Percentiles rank a stretch among this genome's conserved stretches.
Evolutionary conservation across 1,140 invertebrate species (phyloP).

Genomic region (Drosophila sp.): DNA sequence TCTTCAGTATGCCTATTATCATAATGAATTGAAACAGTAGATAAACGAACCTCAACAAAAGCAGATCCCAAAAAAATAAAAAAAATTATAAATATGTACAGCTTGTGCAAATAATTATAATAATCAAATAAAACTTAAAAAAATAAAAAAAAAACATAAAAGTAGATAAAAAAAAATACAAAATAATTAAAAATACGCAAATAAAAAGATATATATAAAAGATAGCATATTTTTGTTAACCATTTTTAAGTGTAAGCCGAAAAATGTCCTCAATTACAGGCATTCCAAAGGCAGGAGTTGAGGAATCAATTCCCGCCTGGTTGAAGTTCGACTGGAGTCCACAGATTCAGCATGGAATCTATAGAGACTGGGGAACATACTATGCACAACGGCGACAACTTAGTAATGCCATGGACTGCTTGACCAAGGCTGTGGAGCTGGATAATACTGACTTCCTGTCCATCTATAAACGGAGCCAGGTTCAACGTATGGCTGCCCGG

Average conservation of each 20-base stretch:
- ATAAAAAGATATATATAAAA: not conserved
- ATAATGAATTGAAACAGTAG: not conserved
- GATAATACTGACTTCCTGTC: constrained; percentile 48
- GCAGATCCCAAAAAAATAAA: not conserved
- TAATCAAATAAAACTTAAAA: constrained; percentile 3
- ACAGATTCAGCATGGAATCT: constrained; percentile 59
- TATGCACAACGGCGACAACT: constrained; percentile 55
- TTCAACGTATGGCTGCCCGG: constrained; percentile 57
- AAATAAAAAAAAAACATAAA: not conserved
- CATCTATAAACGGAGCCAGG: constrained; percentile 58
- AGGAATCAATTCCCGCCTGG: constrained; percentile 43
- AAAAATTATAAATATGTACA: not conserved
- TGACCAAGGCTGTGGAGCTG: constrained; percentile 61
- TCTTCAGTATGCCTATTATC: not conserved
- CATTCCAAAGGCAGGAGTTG: not conserved
- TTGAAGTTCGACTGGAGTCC: constrained; percentile 61
- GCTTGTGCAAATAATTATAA: not conserved
- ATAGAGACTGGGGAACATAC: constrained; percentile 64
- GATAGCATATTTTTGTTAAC: not conserved
- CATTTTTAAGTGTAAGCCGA: not conserved
- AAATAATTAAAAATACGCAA: not conserved
- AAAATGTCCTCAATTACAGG: constrained; percentile 45
- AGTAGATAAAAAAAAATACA: not conserved
- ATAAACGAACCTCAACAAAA: not conserved
- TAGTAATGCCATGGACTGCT: constrained; percentile 58